Evolutionary conservation across 2,113 vertebrate species (phyloP), one percentile per base, ranked within the genome.

Genomic region (Gavialis gangeticus): DNA sequence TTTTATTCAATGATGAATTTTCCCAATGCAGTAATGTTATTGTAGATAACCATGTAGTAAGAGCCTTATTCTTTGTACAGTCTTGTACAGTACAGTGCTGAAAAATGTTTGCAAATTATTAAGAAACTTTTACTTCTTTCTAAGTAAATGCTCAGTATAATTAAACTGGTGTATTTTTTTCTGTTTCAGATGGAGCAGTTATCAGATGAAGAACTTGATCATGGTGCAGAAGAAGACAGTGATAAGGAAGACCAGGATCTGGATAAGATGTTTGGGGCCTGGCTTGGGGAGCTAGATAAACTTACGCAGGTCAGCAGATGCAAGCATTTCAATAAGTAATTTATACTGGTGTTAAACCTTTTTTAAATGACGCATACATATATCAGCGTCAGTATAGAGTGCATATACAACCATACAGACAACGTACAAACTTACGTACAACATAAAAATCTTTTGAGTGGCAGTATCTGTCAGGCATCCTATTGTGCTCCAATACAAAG

Each of bases 191-290:
- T 99, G 99, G 99, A 99, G 86, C 99, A 99, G 88, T 97, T 99
- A 6, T 99, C 99, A 18, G 99, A 99, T 96, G 99, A 99, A 77
- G 99, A 99, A 96, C 92, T 99, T 97, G 99, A 99, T 95, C 99
- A 99, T 97, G 99, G 99, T 78, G 99, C 99, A 0, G 99, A 99
- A 97, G 99, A 99, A 97, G 99, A 99, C 89, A 99, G 99, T 64
- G 99, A 99, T 97, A 99, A 99, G 97, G 99, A 99, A 97, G 99
- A 99, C 97, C 99, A 99, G 94, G 99, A 99, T 97, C 98, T 99
- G 79, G 99, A 99, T 97, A 99, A 99, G 98, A 99, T 99, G 99
- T 99, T 99, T 97, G 99, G 99, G 22, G 99, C 98, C 85, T 99
- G 99, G 99, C 98, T 99, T 55, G 99, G 99, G n/a, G 99, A 99